A percentile compares a stretch with the other conserved stretches of the same genome.
Conservation (phyloP, 2,888 invertebrate genomes). For the Coelopa pilipes region DNA sequence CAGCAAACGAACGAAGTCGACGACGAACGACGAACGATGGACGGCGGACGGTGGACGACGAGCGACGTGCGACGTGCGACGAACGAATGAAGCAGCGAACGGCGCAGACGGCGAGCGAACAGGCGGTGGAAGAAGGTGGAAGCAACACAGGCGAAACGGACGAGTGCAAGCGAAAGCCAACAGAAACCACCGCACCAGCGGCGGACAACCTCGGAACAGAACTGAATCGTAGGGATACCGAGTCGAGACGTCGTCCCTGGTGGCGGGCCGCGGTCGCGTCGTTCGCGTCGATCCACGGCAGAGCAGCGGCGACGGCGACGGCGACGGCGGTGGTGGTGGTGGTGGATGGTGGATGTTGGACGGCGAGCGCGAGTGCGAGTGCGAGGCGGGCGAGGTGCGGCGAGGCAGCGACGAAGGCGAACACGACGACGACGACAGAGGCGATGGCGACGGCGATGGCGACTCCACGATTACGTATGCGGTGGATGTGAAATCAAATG, state of each 20-base stretch:
- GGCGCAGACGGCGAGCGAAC: slow-evolving; percentile 39
- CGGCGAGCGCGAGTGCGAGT: slow-evolving; percentile 21
- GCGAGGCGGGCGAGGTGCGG: slow-evolving; percentile 22
- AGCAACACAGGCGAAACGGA: slow-evolving; percentile 37
- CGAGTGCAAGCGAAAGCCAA: slow-evolving; percentile 42
- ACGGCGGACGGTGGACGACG: too few relatives aligned
- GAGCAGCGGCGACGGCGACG: slow-evolving; percentile 10
- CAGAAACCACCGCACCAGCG: slow-evolving; percentile 56
- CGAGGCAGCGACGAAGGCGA: not conserved
- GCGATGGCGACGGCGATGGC: slow-evolving; percentile 28
- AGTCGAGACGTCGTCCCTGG: slow-evolving; percentile 40
- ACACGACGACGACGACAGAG: slow-evolving; percentile 29
- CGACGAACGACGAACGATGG: too few relatives aligned
- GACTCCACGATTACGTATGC: slow-evolving; percentile 39
- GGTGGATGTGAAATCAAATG: slow-evolving; percentile 38
- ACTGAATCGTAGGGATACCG: slow-evolving; percentile 62
- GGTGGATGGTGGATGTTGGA: not conserved
- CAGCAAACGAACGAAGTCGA: too few relatives aligned
- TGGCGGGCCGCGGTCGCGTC: slow-evolving; percentile 44
- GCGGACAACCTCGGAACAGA: slow-evolving; percentile 63
- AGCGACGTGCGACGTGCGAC: too few relatives aligned
- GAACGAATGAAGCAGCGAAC: slow-evolving; percentile 35
- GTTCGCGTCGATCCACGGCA: slow-evolving; percentile 40
- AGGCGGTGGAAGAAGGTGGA: slow-evolving; percentile 47
- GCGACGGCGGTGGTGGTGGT: slow-evolving; percentile 34